A percentile compares a stretch with the other conserved stretches of the same genome.
Evolutionary conservation across 2,888 invertebrate species (phyloP).

Genomic region (Clivina fossor): DNA sequence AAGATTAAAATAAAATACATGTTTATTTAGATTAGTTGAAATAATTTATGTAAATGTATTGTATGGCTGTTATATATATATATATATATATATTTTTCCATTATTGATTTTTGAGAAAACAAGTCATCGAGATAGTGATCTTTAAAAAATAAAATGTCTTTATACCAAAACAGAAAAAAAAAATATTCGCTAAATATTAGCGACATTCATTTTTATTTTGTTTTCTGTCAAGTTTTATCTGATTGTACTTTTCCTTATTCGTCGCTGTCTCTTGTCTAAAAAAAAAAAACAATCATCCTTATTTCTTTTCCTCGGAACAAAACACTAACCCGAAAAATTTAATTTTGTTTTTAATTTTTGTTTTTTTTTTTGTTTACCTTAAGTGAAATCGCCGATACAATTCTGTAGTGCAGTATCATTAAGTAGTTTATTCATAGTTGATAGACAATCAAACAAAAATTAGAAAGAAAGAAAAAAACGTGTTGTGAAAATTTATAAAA

Average conservation of each 20-base stretch:
- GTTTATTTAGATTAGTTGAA: constrained; percentile 34
- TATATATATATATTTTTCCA: too few relatives aligned
- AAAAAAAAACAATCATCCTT: constrained; percentile 4
- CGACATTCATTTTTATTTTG: constrained; percentile 25
- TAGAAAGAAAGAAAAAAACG: constrained; percentile 7
- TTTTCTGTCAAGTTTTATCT: constrained; percentile 15
- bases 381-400: constrained; percentile 27
- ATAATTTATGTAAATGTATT: constrained; percentile 50
- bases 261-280: too few relatives aligned
- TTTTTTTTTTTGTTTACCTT: not conserved
- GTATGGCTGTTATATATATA: constrained; percentile 54
- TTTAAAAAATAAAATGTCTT: constrained; percentile 49
- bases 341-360: not conserved
- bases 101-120: constrained; percentile 48
- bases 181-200: constrained; percentile 16
- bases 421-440: constrained; percentile 21
- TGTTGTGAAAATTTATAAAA: constrained; percentile 26
- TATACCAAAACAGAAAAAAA: constrained; percentile 26
- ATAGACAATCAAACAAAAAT: constrained; percentile 31
- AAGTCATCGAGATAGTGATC: constrained; percentile 52
- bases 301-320: not conserved
- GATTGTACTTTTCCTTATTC: too few relatives aligned
- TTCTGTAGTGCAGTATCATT: constrained; percentile 19
- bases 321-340: not conserved
- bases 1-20: constrained; percentile 24